Evolutionary conservation across 1,140 invertebrate species (phyloP).

Genomic region (Physella acuta): DNA sequence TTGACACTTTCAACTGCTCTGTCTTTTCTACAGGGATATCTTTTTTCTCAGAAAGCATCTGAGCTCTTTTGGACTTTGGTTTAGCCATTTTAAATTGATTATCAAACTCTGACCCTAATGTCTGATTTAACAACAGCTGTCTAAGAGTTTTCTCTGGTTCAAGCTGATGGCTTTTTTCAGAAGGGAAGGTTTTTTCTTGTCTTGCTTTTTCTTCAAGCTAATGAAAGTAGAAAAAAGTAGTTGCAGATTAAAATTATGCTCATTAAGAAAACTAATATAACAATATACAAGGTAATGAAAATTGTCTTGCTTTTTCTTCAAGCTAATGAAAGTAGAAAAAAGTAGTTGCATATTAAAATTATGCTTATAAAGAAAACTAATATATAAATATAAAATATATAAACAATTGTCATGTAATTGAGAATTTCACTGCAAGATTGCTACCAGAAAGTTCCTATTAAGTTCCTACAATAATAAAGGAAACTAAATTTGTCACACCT

Average conservation of each 20-base stretch:
- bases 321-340: constrained; percentile 30
- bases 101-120: not conserved
- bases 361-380: not conserved
- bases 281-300: not conserved
- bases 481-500: too few species aligned
- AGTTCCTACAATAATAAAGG: too few species aligned
- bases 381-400: not conserved
- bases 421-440: too few species aligned
- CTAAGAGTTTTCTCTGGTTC: not conserved
- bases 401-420: constrained; percentile 20
- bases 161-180: not conserved
- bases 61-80: constrained; percentile 2
- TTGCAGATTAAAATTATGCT: too few species aligned
- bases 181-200: constrained; percentile 28
- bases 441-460: too few species aligned
- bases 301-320: constrained; percentile 41
- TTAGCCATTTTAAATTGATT: not conserved
- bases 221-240: not conserved
- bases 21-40: not conserved
- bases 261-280: not conserved
- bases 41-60: not conserved
- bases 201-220: constrained; percentile 47
- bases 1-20: too few species aligned
- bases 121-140: not conserved
- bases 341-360: too few species aligned